Base-by-base conservation (phyloP, 2,888 invertebrate species). In the Willowsia nigromaculata region DNA sequence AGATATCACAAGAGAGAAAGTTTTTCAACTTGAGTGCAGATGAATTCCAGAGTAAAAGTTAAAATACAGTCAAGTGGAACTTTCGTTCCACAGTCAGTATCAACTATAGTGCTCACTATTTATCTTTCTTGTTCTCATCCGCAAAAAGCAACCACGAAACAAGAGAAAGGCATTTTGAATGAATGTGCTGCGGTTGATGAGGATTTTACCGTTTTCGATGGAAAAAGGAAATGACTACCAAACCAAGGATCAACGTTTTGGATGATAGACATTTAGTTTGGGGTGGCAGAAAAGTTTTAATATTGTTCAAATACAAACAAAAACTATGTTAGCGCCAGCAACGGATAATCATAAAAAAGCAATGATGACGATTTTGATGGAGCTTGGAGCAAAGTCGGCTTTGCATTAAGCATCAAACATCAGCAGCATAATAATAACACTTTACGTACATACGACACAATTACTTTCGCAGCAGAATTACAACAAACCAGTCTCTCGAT, bases 281-380 rank as follows among this genome's bases (percentile, higher is more conserved):
- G 22, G 15, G 62, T 65, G n/a, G 6, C 9, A 65, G 33, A 33
- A 30, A 15, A 15, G 22, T 13, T 9, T 6, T 30, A 15, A 30
- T n/a, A 0, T 6, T 65, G 37, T 15, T 33, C 33, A 65, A 56
- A 33, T 65, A 65, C n/a, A n/a, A n/a, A 33, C 6, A 50, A 50
- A 13, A 4, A 50, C 1, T 11, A 5, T 18, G 4, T 15, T 62
- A 6, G 15, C 25, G 0, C 11, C 13, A 25, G 22, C 11, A 11
- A 25, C 5, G 40, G 22, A 71, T n/a, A 15, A 71, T 71, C 18
- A 71, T 71, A 71, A 71, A 37, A 71, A 18, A n/a, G n/a, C 68
- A 71, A 71, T 22, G 68, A 71, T 71, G 68, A 53, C 7, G 53
- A 40, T 37, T 71, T 71, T 40, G 22, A 71, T 68, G 65, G 6